A percentile compares a stretch with the other conserved stretches of the same genome.
These are phyloP conservation scores for Isoperla grammatica DNA, from an alignment of 2,888 invertebrate genomes.

Conservation along the genomic window DNA sequence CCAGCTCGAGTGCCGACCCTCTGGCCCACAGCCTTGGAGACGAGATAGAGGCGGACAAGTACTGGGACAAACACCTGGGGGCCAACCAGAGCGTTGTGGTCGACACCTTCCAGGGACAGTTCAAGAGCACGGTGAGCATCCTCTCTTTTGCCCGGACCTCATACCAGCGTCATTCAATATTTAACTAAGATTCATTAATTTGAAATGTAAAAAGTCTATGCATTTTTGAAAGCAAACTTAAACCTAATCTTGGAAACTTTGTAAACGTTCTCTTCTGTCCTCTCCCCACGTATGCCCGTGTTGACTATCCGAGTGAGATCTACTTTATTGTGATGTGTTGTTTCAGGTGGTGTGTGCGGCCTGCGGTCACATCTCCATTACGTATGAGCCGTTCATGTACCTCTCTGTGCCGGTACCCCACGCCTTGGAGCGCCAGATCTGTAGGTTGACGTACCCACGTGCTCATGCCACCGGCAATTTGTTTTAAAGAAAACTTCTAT, in stretches of 20 bases:
- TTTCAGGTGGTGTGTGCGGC: conserved; percentile 55
- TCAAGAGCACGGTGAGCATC: conserved; percentile 55
- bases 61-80: conserved; percentile 52
- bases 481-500: conserved; percentile 7
- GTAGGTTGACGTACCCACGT: no score
- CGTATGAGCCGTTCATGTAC: conserved; percentile 63
- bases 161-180: no score
- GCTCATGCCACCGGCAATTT: conserved; percentile 38
- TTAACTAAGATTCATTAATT: no score
- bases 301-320: no score
- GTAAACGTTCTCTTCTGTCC: no score
- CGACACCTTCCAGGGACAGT: conserved; percentile 59
- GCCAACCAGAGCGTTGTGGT: conserved; percentile 55
- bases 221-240: no score
- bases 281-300: no score
- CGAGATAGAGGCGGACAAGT: conserved; percentile 47
- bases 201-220: no score
- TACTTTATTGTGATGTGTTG: no score
- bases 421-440: conserved; percentile 54
- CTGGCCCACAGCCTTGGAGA: conserved; percentile 30
- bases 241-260: no score
- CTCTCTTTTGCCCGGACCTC: conserved; percentile 15
- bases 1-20: conserved; percentile 8
- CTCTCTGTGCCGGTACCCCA: conserved; percentile 59
- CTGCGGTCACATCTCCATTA: conserved; percentile 56